Percentiles rank a stretch among this genome's conserved stretches.
Conservation (phyloP, 2,113 vertebrate genomes). For the Zootoca vivipara region DNA sequence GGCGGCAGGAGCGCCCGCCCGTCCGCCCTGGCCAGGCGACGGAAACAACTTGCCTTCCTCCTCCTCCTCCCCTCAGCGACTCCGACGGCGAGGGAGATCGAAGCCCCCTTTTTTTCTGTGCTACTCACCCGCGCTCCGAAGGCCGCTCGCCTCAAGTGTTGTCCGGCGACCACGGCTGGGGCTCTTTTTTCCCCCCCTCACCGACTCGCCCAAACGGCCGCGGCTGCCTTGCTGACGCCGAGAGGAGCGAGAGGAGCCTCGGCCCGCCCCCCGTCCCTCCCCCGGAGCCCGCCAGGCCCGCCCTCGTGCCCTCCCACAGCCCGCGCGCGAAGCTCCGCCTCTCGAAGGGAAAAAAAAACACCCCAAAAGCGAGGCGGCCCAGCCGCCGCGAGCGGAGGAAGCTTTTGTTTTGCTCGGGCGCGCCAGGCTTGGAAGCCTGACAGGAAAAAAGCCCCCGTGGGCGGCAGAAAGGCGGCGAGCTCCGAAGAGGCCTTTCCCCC, state of each 20-base stretch:
- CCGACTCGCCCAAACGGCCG: not conserved
- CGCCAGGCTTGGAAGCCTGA: not conserved
- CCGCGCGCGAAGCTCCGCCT: slow-evolving; percentile 1
- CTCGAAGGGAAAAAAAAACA: not conserved
- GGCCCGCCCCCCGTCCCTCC: not conserved
- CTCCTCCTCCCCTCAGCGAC: not conserved
- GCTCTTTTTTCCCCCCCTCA: not conserved
- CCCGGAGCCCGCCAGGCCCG: not conserved
- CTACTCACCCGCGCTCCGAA: not conserved
- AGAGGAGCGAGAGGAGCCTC: not conserved
- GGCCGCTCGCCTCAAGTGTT: not conserved
- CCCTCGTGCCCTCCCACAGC: not conserved
- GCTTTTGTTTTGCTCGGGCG: not conserved
- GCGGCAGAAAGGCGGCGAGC: not conserved
- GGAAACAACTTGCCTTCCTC: not conserved
- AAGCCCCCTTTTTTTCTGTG: not conserved
- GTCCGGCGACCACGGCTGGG: not conserved
- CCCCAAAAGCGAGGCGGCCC: not conserved
- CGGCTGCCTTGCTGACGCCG: slow-evolving; percentile 1
- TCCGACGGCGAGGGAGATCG: not conserved
- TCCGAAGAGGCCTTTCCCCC: no score
- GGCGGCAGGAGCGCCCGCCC: not conserved
- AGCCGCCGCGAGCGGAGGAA: not conserved
- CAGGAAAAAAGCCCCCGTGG: not conserved
- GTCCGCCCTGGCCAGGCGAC: not conserved